These are phyloP conservation scores for Xylophagus ater DNA, from an alignment of 2,888 invertebrate species.

Conservation along the genomic window DNA sequence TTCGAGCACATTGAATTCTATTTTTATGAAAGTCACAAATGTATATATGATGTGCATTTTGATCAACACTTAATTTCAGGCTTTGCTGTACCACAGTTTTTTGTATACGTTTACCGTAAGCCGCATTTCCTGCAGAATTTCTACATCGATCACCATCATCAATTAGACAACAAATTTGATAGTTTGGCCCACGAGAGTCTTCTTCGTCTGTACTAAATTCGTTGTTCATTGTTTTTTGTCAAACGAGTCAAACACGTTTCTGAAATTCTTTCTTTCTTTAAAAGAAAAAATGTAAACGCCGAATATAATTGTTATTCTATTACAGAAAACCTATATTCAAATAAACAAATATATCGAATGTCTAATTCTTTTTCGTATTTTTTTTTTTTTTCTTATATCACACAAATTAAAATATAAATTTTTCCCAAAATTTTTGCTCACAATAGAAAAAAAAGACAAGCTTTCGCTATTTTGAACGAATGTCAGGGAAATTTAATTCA, in stretches of 20 bases:
- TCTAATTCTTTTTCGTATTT: too few relatives aligned
- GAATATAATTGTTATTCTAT: too few relatives aligned
- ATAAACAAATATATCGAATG: too few relatives aligned
- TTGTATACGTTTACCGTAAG: constrained; percentile 93
- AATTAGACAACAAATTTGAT: constrained; percentile 86
- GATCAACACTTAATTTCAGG: constrained; percentile 79
- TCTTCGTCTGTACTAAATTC: constrained; percentile 88
- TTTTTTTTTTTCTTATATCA: too few relatives aligned
- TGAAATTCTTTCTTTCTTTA: too few relatives aligned
- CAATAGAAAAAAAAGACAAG: too few relatives aligned
- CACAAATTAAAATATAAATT: too few relatives aligned
- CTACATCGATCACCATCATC: constrained; percentile 80
- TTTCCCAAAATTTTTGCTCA: too few relatives aligned
- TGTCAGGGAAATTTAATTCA: too few relatives aligned
- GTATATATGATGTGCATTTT: constrained; percentile 78
- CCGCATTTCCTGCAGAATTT: constrained; percentile 68
- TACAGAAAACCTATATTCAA: too few relatives aligned
- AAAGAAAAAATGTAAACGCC: too few relatives aligned
- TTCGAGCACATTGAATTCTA: constrained; percentile 90
- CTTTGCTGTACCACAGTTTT: constrained; percentile 87
- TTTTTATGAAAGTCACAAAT: constrained; percentile 95
- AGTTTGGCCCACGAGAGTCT: constrained; percentile 76
- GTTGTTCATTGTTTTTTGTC: constrained; percentile 49
- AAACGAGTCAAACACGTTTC: not conserved
- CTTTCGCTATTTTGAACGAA: too few relatives aligned